Evolutionary conservation across 37 sponge, comb jelly and placozoan species (phyloP).

Genomic region (Dysidea cf. avara): DNA sequence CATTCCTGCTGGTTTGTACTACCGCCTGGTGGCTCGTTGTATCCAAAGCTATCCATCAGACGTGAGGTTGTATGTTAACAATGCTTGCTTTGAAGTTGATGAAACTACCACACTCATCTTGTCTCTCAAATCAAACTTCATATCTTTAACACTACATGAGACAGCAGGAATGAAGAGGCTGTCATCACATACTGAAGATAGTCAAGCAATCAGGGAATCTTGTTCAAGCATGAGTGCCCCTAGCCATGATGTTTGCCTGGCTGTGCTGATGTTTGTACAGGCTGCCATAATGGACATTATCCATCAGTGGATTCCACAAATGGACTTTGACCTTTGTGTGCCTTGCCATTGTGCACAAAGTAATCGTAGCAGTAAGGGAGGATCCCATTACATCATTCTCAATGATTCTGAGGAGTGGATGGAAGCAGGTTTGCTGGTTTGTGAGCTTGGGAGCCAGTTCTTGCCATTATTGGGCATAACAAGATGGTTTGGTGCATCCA

Average conservation of each 20-base stretch:
- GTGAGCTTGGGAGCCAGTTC: constrained; percentile 58
- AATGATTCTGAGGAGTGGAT: constrained; percentile 30
- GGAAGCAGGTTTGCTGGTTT: constrained; percentile 19
- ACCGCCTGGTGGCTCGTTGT: constrained; percentile 55
- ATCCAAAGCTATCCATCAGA: constrained; percentile 41
- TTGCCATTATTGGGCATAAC: constrained; percentile 30
- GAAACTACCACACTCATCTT: constrained; percentile 14
- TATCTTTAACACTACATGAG: constrained; percentile 38
- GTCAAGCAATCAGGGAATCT: neutral
- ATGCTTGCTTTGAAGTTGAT: constrained; percentile 52
- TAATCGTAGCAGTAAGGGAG: neutral
- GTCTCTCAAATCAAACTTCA: neutral
- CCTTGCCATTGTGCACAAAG: constrained; percentile 19
- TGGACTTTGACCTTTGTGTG: constrained; percentile 58
- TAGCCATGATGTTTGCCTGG: constrained; percentile 52
- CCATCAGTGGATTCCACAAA: constrained; percentile 57
- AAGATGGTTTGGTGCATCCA: constrained; percentile 51
- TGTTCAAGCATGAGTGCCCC: neutral
- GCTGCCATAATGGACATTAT: constrained; percentile 59
- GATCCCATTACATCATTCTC: constrained; percentile 38
- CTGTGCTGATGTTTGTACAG: constrained; percentile 65
- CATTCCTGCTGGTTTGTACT: constrained; percentile 48
- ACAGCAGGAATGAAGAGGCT: neutral
- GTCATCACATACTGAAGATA: neutral
- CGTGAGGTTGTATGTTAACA: constrained; percentile 39